A percentile compares a stretch with the other conserved stretches of the same genome.
Evolutionary conservation across 2,888 invertebrate species (phyloP).

Genomic region (Xestoiulus laeticollis): DNA sequence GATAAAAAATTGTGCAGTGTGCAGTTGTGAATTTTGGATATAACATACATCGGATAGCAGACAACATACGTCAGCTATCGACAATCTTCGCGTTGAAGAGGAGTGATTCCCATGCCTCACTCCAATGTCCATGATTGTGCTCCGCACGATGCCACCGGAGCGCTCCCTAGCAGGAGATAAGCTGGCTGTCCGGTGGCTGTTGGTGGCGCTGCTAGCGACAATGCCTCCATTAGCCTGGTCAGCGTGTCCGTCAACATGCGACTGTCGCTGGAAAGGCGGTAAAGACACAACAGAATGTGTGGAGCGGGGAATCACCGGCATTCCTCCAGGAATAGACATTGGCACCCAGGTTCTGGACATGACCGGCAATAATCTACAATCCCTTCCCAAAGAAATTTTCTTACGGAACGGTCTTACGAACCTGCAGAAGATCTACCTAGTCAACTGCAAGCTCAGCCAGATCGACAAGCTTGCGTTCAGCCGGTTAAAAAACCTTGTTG

Average conservation of each 20-base stretch:
- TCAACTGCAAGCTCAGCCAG: constrained; percentile 79
- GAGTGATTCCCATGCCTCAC: constrained; percentile 42
- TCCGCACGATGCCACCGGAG: neutral
- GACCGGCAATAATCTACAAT: constrained; percentile 82
- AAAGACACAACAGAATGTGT: constrained; percentile 90
- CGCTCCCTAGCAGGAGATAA: neutral
- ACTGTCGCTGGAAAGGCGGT: constrained; percentile 92
- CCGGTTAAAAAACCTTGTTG: constrained; percentile 85
- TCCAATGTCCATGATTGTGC: constrained; percentile 30
- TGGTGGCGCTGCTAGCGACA: neutral
- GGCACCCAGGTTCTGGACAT: constrained; percentile 89
- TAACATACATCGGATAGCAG: neutral
- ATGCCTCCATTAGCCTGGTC: constrained; percentile 28
- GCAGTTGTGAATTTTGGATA: neutral
- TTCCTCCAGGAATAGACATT: constrained; percentile 81
- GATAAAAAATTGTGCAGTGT: neutral
- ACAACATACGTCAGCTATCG: neutral
- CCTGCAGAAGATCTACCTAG: constrained; percentile 84
- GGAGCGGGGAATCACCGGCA: constrained; percentile 76
- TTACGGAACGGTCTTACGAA: constrained; percentile 78
- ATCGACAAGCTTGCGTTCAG: constrained; percentile 81
- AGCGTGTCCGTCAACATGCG: constrained; percentile 80
- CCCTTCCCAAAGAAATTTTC: constrained; percentile 80
- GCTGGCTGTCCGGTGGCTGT: constrained; percentile 13
- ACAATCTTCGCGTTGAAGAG: neutral